phyloP scores from a whole-genome alignment of 2,888 invertebrate species.

The Nowickia ferox region DNA sequence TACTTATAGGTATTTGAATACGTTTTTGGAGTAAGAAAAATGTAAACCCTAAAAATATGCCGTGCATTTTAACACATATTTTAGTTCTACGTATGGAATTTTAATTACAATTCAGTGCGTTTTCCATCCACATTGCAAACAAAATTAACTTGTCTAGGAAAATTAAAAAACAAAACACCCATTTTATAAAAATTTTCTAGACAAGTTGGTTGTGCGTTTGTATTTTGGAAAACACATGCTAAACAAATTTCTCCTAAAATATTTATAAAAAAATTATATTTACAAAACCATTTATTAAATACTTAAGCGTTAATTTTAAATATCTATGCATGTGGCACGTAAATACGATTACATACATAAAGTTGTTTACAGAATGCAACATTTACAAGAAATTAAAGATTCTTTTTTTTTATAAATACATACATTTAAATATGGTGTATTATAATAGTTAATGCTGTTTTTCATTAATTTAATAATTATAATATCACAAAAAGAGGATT shows the following conservation, averaged over 20 bases:
- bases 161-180: no score
- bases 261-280: conserved; percentile 40
- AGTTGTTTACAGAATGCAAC: conserved; percentile 39
- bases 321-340: no score
- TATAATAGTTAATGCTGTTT: conserved; percentile 25
- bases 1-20: not conserved
- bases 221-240: not conserved
- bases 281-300: conserved; percentile 35
- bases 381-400: conserved; percentile 50
- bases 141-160: no score
- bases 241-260: conserved; percentile 34
- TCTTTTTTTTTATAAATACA: conserved; percentile 23
- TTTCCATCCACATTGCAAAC: no score
- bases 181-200: no score
- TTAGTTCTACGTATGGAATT: no score
- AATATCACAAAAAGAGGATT: conserved; percentile 72
- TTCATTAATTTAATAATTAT: conserved; percentile 68
- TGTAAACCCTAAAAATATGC: not conserved
- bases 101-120: no score
- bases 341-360: no score
- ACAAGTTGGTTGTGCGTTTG: no score
- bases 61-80: not conserved
- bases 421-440: conserved; percentile 29
- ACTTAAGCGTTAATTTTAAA: conserved; percentile 52
- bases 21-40: not conserved